Evolutionary conservation across 2,888 invertebrate species (phyloP).

Genomic region (Lymantria monacha): DNA sequence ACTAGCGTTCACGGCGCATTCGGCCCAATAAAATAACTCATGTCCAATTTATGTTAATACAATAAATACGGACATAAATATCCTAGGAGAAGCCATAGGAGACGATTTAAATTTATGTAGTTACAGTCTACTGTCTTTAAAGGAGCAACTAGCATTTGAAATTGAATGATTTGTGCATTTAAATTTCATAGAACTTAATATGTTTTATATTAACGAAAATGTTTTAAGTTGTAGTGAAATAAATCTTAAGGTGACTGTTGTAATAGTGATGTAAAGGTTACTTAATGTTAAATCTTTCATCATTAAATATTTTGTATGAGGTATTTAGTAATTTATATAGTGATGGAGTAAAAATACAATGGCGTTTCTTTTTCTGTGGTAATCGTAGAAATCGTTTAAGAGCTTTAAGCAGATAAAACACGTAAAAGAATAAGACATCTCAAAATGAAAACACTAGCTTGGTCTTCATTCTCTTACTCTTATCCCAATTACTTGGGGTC

Average conservation of each 20-base stretch:
- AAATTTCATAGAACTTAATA: conserved; percentile 17
- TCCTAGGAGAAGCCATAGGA: conserved; percentile 62
- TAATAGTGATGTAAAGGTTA: conserved; percentile 3
- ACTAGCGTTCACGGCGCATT: conserved; percentile 70
- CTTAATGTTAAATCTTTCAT: conserved; percentile 4
- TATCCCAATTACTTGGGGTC: no score
- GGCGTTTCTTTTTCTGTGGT: background rate
- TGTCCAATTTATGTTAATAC: conserved; percentile 82
- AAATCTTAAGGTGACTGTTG: conserved; percentile 6
- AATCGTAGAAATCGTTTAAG: no score
- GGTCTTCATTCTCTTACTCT: no score
- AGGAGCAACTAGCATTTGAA: conserved; percentile 43
- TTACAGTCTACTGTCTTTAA: conserved; percentile 53
- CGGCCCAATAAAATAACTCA: conserved; percentile 79
- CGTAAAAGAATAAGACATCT: no score
- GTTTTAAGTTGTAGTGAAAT: conserved; percentile 10
- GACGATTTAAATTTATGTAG: conserved; percentile 77
- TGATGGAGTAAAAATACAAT: no score
- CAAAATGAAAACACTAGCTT: no score
- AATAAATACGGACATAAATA: conserved; percentile 81
- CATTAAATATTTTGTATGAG: conserved; percentile 1
- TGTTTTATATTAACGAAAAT: conserved; percentile 10
- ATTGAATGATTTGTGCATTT: conserved; percentile 62
- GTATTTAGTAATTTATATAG: no score
- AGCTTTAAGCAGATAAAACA: no score